These are phyloP conservation scores for Podarcis lilfordi DNA, from an alignment of 2,797 vertebrate genomes.

Conservation along the genomic window DNA sequence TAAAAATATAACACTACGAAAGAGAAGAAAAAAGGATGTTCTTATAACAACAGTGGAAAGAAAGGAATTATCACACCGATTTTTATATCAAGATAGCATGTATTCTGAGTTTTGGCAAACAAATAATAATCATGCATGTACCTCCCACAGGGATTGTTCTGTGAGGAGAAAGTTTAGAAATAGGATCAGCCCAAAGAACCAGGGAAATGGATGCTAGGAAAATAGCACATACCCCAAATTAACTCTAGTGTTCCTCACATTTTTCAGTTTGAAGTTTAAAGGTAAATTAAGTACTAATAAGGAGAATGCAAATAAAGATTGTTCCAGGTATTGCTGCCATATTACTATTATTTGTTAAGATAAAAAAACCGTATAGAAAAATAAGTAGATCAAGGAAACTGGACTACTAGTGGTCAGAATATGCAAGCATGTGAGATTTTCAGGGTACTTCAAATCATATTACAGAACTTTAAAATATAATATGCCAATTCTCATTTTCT, in stretches of 20 bases:
- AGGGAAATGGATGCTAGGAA: background rate
- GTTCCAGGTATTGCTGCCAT: background rate
- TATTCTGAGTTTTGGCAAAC: background rate
- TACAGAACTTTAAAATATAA: slow-evolving; percentile 2
- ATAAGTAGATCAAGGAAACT: background rate
- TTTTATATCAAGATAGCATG: background rate
- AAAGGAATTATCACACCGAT: slow-evolving; percentile 18
- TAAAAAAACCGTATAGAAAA: background rate
- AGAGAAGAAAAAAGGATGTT: slow-evolving; percentile 30
- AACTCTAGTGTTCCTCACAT: background rate
- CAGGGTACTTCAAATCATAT: background rate
- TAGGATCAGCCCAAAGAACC: background rate
- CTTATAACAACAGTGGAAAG: slow-evolving; percentile 41
- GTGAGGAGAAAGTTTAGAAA: background rate
- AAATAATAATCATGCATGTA: background rate
- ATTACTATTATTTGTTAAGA: background rate
- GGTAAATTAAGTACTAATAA: background rate
- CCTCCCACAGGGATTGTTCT: background rate
- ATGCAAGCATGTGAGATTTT: background rate
- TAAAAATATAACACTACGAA: slow-evolving; percentile 60
- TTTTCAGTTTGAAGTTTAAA: background rate
- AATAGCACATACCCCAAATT: background rate
- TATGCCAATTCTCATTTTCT: slow-evolving; percentile 27
- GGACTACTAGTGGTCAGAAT: background rate
- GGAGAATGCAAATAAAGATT: background rate